Conservation (phyloP, 2,888 invertebrate species). For the Xestia sexstrigata region DNA sequence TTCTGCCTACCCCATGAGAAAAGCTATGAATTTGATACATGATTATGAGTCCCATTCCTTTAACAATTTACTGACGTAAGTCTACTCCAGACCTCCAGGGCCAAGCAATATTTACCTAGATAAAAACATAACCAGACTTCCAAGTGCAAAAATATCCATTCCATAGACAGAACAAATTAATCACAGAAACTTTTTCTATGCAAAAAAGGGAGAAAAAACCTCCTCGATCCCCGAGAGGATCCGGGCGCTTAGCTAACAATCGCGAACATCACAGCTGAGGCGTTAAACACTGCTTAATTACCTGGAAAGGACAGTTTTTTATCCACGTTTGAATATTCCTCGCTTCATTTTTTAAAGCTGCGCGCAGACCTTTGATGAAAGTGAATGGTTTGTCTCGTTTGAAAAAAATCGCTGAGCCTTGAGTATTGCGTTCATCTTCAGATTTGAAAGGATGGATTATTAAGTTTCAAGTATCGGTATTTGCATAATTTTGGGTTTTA, state of each 20-base stretch:
- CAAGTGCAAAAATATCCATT: background rate
- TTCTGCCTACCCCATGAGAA: background rate
- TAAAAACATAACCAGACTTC: background rate
- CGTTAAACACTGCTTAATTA: constrained; percentile 64
- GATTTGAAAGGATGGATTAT: constrained; percentile 27
- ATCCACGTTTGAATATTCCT: constrained; percentile 54
- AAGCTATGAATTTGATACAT: background rate
- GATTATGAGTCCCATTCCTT: background rate
- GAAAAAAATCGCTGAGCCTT: constrained; percentile 28
- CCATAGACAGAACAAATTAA: background rate
- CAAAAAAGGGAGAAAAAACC: background rate
- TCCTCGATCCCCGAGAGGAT: constrained; percentile 12
- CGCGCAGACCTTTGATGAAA: constrained; percentile 51
- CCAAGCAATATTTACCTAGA: background rate
- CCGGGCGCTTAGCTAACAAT: constrained; percentile 27
- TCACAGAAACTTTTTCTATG: background rate
- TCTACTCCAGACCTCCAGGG: background rate
- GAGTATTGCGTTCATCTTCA: constrained; percentile 23
- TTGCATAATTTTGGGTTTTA: constrained; percentile 17
- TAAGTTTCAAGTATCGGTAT: constrained; percentile 22
- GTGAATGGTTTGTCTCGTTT: constrained; percentile 31
- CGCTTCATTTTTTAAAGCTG: constrained; percentile 53
- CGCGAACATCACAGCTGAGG: constrained; percentile 30
- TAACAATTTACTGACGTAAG: background rate
- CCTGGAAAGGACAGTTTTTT: constrained; percentile 59